A percentile compares a stretch with the other conserved stretches of the same genome.
Conservation (phyloP, 2,888 invertebrate genomes). For the Cosmia pyralina region DNA sequence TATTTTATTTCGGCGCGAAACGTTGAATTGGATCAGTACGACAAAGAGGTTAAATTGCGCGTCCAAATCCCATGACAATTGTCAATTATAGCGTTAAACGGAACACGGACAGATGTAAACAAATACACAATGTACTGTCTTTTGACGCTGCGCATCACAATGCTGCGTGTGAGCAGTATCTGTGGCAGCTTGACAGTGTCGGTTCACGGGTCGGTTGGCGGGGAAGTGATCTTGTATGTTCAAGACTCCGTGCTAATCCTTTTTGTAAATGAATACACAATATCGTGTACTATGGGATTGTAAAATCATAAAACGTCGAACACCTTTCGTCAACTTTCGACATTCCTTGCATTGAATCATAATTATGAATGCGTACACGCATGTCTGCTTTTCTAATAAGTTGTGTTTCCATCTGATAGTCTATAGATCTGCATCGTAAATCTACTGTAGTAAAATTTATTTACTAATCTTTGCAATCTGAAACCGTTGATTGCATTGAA, state of each 20-base stretch:
- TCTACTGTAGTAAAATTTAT: conserved; percentile 38
- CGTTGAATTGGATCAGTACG: conserved; percentile 87
- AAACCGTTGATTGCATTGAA: conserved; percentile 38
- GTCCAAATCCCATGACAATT: conserved; percentile 88
- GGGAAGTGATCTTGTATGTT: conserved; percentile 64
- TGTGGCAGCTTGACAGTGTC: conserved; percentile 63
- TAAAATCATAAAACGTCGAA: conserved; percentile 27
- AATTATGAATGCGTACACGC: conserved; percentile 28
- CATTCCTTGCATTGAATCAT: conserved; percentile 32
- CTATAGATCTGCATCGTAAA: conserved; percentile 41
- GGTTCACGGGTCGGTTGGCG: conserved; percentile 57
- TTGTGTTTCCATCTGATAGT: conserved; percentile 24
- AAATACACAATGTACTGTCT: conserved; percentile 79
- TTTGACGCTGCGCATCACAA: conserved; percentile 69
- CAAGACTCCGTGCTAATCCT: conserved; percentile 65
- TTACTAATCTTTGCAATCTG: conserved; percentile 33
- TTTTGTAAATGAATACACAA: conserved; percentile 53
- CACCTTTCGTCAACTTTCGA: conserved; percentile 55
- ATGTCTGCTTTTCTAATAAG: conserved; percentile 38
- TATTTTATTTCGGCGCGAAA: conserved; percentile 89
- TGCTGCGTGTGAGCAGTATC: conserved; percentile 64
- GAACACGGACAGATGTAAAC: conserved; percentile 88
- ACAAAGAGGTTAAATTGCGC: conserved; percentile 90
- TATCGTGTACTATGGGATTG: conserved; percentile 53
- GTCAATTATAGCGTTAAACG: conserved; percentile 82